Evolutionary conservation across 2,888 invertebrate species (phyloP).

Genomic region (Polyploca ridens): DNA sequence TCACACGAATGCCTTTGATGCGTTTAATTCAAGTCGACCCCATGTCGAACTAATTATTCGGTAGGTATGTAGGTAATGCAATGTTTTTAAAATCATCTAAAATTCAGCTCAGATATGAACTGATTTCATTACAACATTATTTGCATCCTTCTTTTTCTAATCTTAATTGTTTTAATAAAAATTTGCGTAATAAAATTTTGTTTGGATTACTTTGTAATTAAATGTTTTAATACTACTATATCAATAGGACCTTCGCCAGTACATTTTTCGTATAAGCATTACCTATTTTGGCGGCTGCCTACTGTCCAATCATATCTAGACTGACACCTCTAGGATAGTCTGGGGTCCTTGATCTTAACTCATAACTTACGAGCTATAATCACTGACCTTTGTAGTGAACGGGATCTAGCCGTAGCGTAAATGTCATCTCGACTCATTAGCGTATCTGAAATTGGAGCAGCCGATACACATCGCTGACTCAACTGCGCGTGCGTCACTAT

Average conservation of each 20-base stretch:
- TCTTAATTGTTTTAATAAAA: no score
- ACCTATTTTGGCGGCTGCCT: neutral
- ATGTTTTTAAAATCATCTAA: no score
- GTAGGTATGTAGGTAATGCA: neutral
- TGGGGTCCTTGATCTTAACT: conserved; percentile 58
- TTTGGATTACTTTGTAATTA: no score
- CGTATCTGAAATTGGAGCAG: conserved; percentile 37
- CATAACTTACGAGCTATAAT: conserved; percentile 47
- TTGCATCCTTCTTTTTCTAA: no score
- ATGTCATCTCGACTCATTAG: conserved; percentile 55
- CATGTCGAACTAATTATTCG: conserved; percentile 15
- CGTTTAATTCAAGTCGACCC: conserved; percentile 5
- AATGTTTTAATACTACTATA: no score
- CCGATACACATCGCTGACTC: conserved; percentile 21
- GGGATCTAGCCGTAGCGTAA: conserved; percentile 37
- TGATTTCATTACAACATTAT: no score
- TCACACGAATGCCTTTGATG: conserved; percentile 13
- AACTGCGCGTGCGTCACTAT: conserved; percentile 7
- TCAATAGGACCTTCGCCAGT: no score
- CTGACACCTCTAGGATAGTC: neutral
- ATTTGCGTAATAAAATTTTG: no score
- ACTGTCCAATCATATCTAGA: neutral
- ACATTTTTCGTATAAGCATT: neutral
- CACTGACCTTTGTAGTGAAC: conserved; percentile 58
- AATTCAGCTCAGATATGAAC: no score